Conservation (phyloP, 1,140 invertebrate genomes). For the Drosophila setifemur region DNA sequence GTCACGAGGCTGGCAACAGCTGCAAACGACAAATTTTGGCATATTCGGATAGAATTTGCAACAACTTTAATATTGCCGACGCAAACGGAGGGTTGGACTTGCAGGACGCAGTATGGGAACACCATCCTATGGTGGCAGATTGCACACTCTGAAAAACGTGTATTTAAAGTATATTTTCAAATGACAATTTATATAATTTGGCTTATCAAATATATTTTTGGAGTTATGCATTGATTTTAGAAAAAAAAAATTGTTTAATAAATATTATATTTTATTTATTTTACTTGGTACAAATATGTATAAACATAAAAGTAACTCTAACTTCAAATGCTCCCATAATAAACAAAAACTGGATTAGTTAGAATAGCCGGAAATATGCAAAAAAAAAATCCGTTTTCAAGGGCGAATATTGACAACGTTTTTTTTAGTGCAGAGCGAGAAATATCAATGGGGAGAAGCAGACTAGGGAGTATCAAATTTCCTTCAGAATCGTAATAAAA, state of each 20-base stretch:
- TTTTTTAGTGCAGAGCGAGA: conserved; percentile 3
- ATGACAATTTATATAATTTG: background rate
- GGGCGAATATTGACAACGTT: too few relatives aligned
- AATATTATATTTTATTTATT: too few relatives aligned
- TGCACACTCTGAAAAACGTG: background rate
- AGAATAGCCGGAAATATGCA: too few relatives aligned
- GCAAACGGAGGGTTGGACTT: conserved; percentile 25
- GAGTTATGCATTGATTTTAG: too few relatives aligned
- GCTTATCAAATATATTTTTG: too few relatives aligned
- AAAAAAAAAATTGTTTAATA: too few relatives aligned
- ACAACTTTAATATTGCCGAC: conserved; percentile 30
- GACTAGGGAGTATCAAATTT: conserved; percentile 37
- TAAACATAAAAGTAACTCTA: too few relatives aligned
- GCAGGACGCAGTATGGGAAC: conserved; percentile 35
- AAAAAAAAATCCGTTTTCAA: too few relatives aligned
- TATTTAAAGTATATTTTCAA: too few relatives aligned
- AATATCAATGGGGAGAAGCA: background rate
- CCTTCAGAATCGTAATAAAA: conserved; percentile 39
- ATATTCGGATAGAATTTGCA: conserved; percentile 41
- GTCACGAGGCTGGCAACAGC: conserved; percentile 21
- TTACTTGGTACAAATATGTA: too few relatives aligned
- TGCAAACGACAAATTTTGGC: conserved; percentile 41
- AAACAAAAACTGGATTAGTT: too few relatives aligned
- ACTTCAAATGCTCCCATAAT: too few relatives aligned
- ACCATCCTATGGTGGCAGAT: conserved; percentile 28